These are phyloP conservation scores for Gymnoscelis rufifasciata DNA, from an alignment of 2,888 invertebrate species.

Conservation along the genomic window DNA sequence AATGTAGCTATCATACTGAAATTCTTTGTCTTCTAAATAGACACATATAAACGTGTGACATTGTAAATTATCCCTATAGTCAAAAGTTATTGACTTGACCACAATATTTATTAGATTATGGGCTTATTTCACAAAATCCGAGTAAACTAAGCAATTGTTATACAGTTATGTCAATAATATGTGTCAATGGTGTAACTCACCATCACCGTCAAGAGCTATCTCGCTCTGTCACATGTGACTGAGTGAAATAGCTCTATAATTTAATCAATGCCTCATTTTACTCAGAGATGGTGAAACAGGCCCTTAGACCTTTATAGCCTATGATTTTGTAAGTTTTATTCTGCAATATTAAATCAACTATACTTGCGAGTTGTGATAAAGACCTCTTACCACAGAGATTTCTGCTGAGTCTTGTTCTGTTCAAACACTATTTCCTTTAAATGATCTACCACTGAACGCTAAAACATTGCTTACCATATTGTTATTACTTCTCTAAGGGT, in stretches of 20 bases:
- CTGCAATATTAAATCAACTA: neutral
- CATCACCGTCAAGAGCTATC: too few species aligned
- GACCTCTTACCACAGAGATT: slow-evolving; percentile 1
- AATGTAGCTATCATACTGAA: slow-evolving; percentile 13
- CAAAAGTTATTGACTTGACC: slow-evolving; percentile 3
- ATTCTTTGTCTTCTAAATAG: slow-evolving; percentile 4
- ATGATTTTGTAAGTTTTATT: neutral
- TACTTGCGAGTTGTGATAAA: slow-evolving; percentile 15
- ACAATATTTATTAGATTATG: neutral
- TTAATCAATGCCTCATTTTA: too few species aligned
- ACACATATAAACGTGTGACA: slow-evolving; percentile 7
- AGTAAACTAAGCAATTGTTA: too few species aligned
- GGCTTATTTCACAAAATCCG: too few species aligned
- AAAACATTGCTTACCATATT: slow-evolving; percentile 37
- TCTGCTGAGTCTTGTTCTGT: neutral
- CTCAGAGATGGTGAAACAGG: too few species aligned
- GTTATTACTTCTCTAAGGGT: slow-evolving; percentile 47
- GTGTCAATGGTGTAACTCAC: too few species aligned
- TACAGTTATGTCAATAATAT: too few species aligned
- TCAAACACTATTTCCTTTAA: neutral
- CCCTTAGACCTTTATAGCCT: too few species aligned
- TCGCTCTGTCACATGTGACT: too few species aligned
- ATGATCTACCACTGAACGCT: slow-evolving; percentile 26
- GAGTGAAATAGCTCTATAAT: too few species aligned
- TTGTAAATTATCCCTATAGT: slow-evolving; percentile 1